A percentile compares a stretch with the other conserved stretches of the same genome.
These are phyloP conservation scores for Haemorhous mexicanus DNA, from an alignment of 2,113 vertebrate genomes.

Conservation along the genomic window DNA sequence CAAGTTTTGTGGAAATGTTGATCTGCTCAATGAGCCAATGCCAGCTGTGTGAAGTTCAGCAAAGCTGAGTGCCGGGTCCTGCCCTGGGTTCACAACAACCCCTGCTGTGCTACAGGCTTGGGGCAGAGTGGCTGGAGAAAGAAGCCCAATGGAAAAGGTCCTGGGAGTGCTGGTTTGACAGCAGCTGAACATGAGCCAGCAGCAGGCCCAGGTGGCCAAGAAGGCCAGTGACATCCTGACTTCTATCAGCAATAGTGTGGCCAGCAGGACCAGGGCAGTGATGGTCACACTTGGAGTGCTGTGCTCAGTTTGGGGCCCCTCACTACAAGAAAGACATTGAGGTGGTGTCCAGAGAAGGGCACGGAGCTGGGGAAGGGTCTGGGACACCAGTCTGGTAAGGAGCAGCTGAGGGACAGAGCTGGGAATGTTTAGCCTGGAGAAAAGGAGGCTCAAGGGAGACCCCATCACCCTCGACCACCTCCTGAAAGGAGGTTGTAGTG, in stretches of 20 bases:
- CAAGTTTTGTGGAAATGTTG: neutral
- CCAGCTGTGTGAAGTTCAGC: neutral
- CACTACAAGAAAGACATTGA: neutral
- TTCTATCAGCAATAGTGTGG: neutral
- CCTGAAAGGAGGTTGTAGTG: neutral
- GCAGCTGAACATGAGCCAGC: neutral
- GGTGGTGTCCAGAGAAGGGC: neutral
- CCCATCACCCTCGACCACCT: neutral
- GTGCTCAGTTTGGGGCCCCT: neutral
- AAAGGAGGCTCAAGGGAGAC: neutral
- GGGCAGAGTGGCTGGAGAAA: neutral
- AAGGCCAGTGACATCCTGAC: neutral
- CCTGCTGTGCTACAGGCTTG: neutral
- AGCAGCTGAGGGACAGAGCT: neutral
- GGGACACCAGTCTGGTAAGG: neutral
- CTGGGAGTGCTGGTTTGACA: neutral
- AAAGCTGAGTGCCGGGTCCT: neutral
- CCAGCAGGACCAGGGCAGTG: neutral
- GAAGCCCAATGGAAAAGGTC: neutral
- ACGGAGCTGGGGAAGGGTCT: neutral
- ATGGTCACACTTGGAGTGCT: too few species aligned
- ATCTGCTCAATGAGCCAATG: accelerated
- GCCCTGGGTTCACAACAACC: neutral
- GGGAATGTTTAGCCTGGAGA: accelerated
- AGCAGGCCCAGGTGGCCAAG: neutral